Evolutionary conservation across 2,797 vertebrate genomes (phyloP).

Genomic region (Botia almorhae): DNA sequence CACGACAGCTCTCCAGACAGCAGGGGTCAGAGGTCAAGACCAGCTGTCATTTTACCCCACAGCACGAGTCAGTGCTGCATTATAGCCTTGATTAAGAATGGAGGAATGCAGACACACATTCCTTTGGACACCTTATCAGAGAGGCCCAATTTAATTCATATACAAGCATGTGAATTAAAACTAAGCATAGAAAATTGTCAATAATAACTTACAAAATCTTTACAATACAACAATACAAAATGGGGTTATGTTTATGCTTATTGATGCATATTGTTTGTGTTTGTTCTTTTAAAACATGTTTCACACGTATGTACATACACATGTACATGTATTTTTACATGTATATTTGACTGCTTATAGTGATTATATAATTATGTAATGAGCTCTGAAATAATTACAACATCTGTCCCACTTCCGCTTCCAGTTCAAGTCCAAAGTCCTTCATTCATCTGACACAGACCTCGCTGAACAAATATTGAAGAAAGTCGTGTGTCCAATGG

Average conservation of each 20-base stretch:
- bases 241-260: neutral
- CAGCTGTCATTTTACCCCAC: constrained; percentile 52
- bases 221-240: too few species aligned
- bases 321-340: neutral
- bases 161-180: neutral
- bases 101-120: constrained; percentile 59
- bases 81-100: constrained; percentile 51
- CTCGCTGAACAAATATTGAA: neutral
- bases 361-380: neutral
- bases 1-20: constrained; percentile 74
- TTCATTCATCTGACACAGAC: neutral
- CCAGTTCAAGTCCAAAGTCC: constrained; percentile 38
- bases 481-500: neutral
- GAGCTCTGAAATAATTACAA: neutral
- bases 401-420: neutral
- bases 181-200: neutral
- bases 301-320: neutral
- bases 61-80: constrained; percentile 53
- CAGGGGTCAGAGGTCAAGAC: constrained; percentile 77
- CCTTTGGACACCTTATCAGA: constrained; percentile 35
- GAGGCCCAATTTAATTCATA: neutral
- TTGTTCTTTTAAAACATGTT: neutral
- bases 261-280: neutral
- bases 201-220: neutral
- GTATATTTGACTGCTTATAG: neutral